Conservation (phyloP, 2,113 vertebrate genomes). For the Tapirus terrestris region DNA sequence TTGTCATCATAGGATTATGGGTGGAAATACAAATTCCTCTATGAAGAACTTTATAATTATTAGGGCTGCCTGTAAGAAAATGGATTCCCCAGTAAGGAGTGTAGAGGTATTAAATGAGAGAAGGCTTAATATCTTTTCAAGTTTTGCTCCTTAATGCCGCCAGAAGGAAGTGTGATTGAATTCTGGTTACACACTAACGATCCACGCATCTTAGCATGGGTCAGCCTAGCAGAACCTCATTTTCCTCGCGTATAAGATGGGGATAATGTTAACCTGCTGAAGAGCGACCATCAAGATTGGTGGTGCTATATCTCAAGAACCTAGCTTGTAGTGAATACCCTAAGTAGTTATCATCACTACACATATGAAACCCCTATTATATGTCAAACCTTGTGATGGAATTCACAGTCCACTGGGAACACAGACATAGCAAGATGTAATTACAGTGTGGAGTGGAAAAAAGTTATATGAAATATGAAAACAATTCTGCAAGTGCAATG, state of each 20-base stretch:
- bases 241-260: neutral
- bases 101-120: neutral
- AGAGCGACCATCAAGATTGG: rapidly evolving
- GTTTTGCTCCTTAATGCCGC: neutral
- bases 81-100: neutral
- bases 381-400: neutral
- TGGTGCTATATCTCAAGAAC: rapidly evolving
- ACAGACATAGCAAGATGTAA: neutral
- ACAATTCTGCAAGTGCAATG: neutral
- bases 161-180: neutral
- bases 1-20: neutral
- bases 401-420: neutral
- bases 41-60: neutral
- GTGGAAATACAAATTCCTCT: neutral
- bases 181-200: neutral
- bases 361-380: rapidly evolving
- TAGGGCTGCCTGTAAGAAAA: neutral
- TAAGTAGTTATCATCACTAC: rapidly evolving
- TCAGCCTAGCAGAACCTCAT: neutral
- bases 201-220: neutral
- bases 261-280: neutral
- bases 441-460: neutral
- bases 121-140: neutral
- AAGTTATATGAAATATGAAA: neutral
- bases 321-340: rapidly evolving